Evolutionary conservation across 2,888 invertebrate species (phyloP).

Genomic region (Craniophora ligustri): DNA sequence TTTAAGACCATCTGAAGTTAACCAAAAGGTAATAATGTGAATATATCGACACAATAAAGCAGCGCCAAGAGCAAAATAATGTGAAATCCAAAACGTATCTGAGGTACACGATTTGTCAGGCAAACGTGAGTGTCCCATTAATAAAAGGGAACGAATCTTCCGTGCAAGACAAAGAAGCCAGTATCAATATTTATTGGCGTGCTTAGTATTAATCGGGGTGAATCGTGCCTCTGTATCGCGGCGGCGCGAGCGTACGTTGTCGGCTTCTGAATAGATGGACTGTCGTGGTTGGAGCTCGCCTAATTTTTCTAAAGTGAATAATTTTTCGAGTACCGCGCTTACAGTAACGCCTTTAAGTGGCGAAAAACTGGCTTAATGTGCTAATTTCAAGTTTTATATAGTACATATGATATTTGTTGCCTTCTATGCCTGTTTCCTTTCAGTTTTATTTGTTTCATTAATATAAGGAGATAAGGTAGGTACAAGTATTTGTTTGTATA

Average conservation of each 20-base stretch:
- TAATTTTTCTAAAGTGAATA: conserved; percentile 80
- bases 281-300: conserved; percentile 78
- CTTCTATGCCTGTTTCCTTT: conserved; percentile 2
- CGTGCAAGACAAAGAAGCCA: conserved; percentile 85
- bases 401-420: conserved; percentile 16
- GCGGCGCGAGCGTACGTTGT: conserved; percentile 59
- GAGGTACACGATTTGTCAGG: conserved; percentile 77
- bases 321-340: conserved; percentile 61
- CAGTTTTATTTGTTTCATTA: conserved; percentile 12
- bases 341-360: conserved; percentile 17
- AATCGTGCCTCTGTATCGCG: conserved; percentile 79
- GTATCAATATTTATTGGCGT: conserved; percentile 87
- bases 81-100: conserved; percentile 57
- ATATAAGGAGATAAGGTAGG: conserved; percentile 16
- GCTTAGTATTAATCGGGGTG: conserved; percentile 87
- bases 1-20: conserved; percentile 22
- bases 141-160: conserved; percentile 83
- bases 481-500: no score
- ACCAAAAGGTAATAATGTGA: conserved; percentile 33
- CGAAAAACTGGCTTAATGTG: conserved; percentile 20
- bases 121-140: conserved; percentile 82
- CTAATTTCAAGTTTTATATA: conserved; percentile 23
- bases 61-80: conserved; percentile 46
- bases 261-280: conserved; percentile 78
- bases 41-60: conserved; percentile 49